phyloP scores from a whole-genome alignment of 2,113 vertebrate species.

The Alaudala cheleensis region DNA sequence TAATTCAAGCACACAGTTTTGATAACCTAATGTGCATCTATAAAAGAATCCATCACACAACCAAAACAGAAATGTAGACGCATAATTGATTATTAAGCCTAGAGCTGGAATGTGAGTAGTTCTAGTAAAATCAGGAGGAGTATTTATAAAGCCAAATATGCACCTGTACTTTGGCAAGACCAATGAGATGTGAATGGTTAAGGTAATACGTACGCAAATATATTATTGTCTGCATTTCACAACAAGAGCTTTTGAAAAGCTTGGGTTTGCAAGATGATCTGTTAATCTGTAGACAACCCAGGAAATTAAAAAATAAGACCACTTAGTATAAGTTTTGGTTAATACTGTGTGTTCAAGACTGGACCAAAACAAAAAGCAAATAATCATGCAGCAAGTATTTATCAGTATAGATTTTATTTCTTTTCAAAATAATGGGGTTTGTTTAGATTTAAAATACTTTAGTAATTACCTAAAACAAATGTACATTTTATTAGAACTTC shows the following conservation, averaged over 20 bases:
- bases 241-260: not conserved
- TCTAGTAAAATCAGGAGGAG: not conserved
- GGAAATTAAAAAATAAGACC: not conserved
- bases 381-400: conserved; percentile 37
- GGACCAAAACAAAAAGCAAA: conserved; percentile 27
- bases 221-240: not conserved
- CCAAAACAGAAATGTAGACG: not conserved
- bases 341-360: not conserved
- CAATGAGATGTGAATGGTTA: not conserved
- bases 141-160: not conserved
- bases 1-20: not conserved
- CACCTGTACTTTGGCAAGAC: not conserved
- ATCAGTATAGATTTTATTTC: conserved; percentile 75
- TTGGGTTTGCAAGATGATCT: not conserved
- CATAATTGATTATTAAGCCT: not conserved
- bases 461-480: conserved; percentile 63
- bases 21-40: not conserved
- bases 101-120: not conserved
- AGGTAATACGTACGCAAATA: not conserved
- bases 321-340: not conserved
- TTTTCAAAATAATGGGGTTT: conserved; percentile 71
- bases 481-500: conserved; percentile 57
- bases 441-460: conserved; percentile 65
- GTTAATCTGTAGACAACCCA: not conserved
- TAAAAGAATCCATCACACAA: not conserved